phyloP scores from a whole-genome alignment of 2,797 vertebrate genomes.

The Varecia variegata region DNA sequence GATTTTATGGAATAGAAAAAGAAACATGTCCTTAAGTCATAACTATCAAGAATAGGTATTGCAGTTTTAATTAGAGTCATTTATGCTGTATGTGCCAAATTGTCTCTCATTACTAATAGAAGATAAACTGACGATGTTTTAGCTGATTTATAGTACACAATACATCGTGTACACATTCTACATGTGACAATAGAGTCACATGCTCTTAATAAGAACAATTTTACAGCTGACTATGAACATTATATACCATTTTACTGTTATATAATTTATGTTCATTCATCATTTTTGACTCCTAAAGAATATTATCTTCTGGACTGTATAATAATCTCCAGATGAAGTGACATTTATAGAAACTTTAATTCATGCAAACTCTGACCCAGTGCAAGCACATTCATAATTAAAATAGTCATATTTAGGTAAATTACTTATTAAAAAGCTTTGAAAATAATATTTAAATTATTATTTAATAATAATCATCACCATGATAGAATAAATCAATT shows the following conservation, averaged over 20 bases:
- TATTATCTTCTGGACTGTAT: neutral
- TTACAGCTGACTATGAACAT: neutral
- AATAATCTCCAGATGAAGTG: neutral
- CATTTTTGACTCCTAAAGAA: neutral
- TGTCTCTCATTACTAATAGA: neutral
- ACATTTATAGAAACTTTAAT: neutral
- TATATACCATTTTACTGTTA: neutral
- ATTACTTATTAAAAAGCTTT: neutral
- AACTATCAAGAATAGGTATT: neutral
- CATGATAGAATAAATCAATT: neutral
- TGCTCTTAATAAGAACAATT: neutral
- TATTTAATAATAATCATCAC: neutral
- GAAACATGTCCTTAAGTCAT: neutral
- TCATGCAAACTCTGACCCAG: neutral
- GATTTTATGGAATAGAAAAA: neutral
- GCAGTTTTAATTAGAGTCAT: neutral
- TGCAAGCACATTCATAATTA: neutral
- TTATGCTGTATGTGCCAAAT: neutral
- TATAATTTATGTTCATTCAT: neutral
- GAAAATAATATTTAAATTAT: neutral
- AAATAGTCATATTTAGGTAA: neutral
- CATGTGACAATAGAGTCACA: neutral
- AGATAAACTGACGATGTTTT: neutral
- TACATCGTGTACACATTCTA: neutral
- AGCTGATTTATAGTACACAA: neutral